These are phyloP conservation scores for Typhlichthys eigenmanni DNA, from an alignment of 2,797 vertebrate species.

Conservation along the genomic window DNA sequence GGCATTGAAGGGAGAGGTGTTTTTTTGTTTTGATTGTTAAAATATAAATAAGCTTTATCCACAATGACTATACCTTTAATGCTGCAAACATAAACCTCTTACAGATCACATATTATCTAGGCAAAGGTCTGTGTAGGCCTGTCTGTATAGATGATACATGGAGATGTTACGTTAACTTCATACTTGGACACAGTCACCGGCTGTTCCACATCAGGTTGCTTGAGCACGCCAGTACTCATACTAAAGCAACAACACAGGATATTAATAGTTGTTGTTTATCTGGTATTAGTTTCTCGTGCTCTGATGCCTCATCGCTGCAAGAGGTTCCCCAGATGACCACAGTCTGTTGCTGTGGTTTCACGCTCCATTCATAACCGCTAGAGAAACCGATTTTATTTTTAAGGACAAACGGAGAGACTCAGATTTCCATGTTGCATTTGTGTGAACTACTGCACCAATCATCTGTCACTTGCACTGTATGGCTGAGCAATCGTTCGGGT, in stretches of 20 bases:
- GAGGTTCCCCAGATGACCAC: background rate
- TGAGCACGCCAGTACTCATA: slow-evolving; percentile 14
- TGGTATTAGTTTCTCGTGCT: slow-evolving; percentile 16
- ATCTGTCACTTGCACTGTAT: too few relatives aligned
- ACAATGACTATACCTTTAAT: too few relatives aligned
- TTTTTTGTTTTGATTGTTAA: too few relatives aligned
- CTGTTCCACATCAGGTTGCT: slow-evolving; percentile 3
- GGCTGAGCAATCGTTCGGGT: background rate
- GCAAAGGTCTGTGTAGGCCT: background rate
- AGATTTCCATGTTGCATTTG: too few relatives aligned
- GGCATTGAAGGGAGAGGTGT: too few relatives aligned
- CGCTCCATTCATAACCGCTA: background rate
- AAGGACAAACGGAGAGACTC: background rate
- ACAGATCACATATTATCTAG: background rate
- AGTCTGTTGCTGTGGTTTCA: background rate
- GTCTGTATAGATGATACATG: slow-evolving; percentile 3
- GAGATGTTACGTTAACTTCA: background rate
- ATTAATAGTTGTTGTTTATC: slow-evolving; percentile 53
- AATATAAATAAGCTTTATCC: too few relatives aligned
- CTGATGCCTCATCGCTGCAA: slow-evolving; percentile 13
- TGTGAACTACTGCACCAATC: too few relatives aligned
- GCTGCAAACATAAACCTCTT: too few relatives aligned
- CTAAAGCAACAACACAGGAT: slow-evolving; percentile 8
- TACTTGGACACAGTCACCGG: slow-evolving; percentile 22
- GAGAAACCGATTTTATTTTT: background rate